Percentiles rank a stretch among this genome's conserved stretches.
Evolutionary conservation across 2,797 vertebrate genomes (phyloP).

Genomic region (Apodemus agrarius): DNA sequence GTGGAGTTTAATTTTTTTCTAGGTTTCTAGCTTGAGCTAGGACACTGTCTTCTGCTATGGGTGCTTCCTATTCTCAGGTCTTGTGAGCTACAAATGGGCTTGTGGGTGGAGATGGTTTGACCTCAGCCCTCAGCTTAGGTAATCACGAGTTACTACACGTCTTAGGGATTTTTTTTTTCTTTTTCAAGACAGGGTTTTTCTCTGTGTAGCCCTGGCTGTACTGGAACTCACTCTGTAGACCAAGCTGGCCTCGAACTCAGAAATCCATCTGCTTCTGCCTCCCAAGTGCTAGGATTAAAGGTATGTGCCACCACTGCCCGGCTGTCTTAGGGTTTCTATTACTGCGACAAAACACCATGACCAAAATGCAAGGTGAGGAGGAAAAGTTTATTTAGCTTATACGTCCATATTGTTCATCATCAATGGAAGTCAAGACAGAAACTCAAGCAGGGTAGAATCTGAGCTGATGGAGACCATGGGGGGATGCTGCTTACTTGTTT

Average conservation of each 20-base stretch:
- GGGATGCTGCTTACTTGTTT: neutral
- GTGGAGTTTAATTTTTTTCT: neutral
- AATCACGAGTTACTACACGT: neutral
- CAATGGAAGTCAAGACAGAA: neutral
- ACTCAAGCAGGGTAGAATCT: neutral
- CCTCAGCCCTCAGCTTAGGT: neutral
- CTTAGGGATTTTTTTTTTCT: too few species aligned
- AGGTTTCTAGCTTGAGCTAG: neutral
- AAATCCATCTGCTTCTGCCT: too few species aligned
- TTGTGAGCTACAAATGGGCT: neutral
- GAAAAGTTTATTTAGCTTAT: neutral
- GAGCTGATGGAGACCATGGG: neutral
- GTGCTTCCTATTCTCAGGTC: neutral
- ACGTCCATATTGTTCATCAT: neutral
- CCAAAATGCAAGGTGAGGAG: neutral
- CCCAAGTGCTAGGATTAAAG: too few species aligned
- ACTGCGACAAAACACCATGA: too few species aligned
- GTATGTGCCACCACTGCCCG: too few species aligned
- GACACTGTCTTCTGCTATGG: neutral
- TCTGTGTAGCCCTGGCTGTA: too few species aligned
- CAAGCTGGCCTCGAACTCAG: too few species aligned
- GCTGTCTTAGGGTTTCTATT: too few species aligned
- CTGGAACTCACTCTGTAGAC: too few species aligned
- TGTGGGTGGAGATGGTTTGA: neutral
- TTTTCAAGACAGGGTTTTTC: too few species aligned